Conservation (phyloP, 37 sponge, comb jelly and placozoan genomes). For the Eunapius fragilis region DNA sequence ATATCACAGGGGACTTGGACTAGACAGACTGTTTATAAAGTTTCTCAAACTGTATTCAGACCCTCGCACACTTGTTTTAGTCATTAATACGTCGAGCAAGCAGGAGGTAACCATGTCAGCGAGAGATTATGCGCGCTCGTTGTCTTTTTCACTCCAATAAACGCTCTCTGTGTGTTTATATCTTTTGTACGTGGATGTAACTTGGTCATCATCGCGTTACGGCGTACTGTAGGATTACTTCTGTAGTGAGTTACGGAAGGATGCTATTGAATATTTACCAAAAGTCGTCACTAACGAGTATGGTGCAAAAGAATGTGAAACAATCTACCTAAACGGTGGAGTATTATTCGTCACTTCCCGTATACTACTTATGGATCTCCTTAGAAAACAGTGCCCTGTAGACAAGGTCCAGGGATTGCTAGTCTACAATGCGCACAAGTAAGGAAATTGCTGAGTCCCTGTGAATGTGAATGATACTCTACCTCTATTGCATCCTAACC, state of each 20-base stretch:
- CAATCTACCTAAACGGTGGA: slow-evolving; percentile 88
- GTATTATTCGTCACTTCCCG: slow-evolving; percentile 95
- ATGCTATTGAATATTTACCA: slow-evolving; percentile 53
- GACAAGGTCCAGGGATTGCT: slow-evolving; percentile 82
- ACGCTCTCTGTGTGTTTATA: background rate
- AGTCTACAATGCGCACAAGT: slow-evolving; percentile 88
- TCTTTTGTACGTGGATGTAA: background rate
- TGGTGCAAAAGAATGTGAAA: slow-evolving; percentile 81
- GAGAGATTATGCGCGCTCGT: background rate
- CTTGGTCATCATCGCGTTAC: too few species aligned
- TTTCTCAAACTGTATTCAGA: slow-evolving; percentile 90
- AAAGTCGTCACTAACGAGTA: slow-evolving; percentile 79
- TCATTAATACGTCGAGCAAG: slow-evolving; percentile 65
- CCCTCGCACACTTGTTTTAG: slow-evolving; percentile 88
- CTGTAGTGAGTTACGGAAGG: slow-evolving; percentile 44
- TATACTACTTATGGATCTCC: slow-evolving; percentile 93
- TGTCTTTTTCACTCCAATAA: background rate
- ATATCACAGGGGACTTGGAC: slow-evolving; percentile 76
- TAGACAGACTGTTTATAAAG: slow-evolving; percentile 77
- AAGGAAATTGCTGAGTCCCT: background rate
- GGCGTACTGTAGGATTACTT: slow-evolving; percentile 75
- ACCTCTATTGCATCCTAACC: background rate
- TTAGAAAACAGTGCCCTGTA: slow-evolving; percentile 73
- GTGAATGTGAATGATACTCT: background rate
- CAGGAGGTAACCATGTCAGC: slow-evolving; percentile 56